phyloP scores from a whole-genome alignment of 2,113 vertebrate genomes.

The Emydocephalus ijimae region DNA sequence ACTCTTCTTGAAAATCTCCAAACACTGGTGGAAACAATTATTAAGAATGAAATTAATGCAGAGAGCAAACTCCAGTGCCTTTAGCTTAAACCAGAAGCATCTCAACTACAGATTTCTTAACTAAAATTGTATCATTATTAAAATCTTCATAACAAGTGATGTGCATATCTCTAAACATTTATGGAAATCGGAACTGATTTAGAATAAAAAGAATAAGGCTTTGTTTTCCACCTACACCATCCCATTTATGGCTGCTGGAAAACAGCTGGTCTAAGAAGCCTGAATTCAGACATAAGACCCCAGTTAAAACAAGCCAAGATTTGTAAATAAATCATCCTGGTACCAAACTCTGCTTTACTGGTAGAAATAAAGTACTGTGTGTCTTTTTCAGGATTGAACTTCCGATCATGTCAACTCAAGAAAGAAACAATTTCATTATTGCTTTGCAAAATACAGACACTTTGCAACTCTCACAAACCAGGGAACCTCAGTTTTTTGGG shows the following conservation, averaged over 20 bases:
- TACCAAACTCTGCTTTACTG: neutral
- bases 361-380: neutral
- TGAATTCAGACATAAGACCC: neutral
- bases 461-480: neutral
- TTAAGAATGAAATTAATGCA: neutral
- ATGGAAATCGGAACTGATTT: neutral
- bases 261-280: neutral
- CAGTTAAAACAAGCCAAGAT: neutral
- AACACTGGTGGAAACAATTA: neutral
- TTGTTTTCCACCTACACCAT: neutral
- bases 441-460: neutral
- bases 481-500: neutral
- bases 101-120: neutral
- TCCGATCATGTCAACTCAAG: neutral
- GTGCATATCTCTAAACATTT: neutral
- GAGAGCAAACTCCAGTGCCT: neutral
- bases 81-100: neutral
- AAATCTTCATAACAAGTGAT: neutral
- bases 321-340: neutral
- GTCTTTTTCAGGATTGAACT: neutral
- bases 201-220: neutral
- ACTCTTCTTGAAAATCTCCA: too few species aligned
- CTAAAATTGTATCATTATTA: neutral
- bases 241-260: neutral
- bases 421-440: neutral